A percentile compares a stretch with the other conserved stretches of the same genome.
These are phyloP conservation scores for Anoura caudifer DNA, from an alignment of 2,113 vertebrate species.

Conservation along the genomic window DNA sequence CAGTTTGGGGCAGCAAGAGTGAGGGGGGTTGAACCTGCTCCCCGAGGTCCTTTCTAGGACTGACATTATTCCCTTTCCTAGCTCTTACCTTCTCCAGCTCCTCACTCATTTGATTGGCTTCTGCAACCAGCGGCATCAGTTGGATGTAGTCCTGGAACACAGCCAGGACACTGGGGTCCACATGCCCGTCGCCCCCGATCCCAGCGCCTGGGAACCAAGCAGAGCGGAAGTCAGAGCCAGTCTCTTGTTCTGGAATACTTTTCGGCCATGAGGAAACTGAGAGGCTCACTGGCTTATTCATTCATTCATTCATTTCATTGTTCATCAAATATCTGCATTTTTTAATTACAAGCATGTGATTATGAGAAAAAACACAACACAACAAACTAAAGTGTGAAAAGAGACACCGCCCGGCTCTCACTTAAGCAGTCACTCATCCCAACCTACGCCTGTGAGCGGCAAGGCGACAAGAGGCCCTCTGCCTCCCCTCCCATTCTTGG, in stretches of 20 bases:
- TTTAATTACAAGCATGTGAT: not conserved
- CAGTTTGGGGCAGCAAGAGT: not conserved
- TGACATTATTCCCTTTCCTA: accelerated
- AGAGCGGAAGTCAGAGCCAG: not conserved
- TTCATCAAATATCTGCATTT: not conserved
- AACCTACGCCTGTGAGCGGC: not conserved
- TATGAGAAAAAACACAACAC: not conserved
- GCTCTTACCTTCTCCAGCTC: slow-evolving; percentile 87
- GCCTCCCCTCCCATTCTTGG: not conserved
- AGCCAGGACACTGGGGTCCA: slow-evolving; percentile 86
- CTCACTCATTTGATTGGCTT: slow-evolving; percentile 92
- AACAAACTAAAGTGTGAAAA: too few relatives aligned
- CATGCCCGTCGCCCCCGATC: slow-evolving; percentile 66
- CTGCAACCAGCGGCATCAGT: slow-evolving; percentile 88
- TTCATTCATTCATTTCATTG: not conserved
- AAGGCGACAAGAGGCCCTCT: not conserved
- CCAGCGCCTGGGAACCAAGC: slow-evolving; percentile 63
- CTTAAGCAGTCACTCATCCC: not conserved
- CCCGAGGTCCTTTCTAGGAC: not conserved
- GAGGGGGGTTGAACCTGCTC: not conserved
- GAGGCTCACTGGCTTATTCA: not conserved
- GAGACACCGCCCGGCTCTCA: not conserved
- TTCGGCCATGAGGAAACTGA: not conserved
- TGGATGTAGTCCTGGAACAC: slow-evolving; percentile 91
- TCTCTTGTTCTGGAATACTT: not conserved